Evolutionary conservation across 2,888 invertebrate genomes (phyloP), one percentile per base, ranked within the genome.

Genomic region (Margaritifera margaritifera): DNA sequence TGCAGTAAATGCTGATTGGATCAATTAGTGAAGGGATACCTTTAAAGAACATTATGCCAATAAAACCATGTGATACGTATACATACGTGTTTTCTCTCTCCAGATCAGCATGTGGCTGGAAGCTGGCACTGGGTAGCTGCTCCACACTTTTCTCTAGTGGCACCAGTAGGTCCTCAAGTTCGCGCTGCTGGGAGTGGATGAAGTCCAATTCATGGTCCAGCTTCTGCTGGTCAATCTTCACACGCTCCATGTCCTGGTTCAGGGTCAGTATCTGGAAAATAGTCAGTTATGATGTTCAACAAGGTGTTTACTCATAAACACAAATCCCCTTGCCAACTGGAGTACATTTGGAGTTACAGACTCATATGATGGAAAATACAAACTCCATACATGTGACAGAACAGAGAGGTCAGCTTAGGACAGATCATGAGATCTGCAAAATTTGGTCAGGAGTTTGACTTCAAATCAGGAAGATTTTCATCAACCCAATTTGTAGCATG

Each of bases 201-300:
- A 98, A 98, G 90, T 98, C 97, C 27, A 99, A 89, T 87, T 98
- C 98, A 77, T 97, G 95, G 84, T 98, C 97, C 58, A 98, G 89
- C 66, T 95, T 94, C 80, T 95, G 94, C 84, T 98, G 97, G 80
- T 97, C 96, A 62, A 94, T 92, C 89, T 96, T 96, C 0, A 97
- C 95, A 66, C 94, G 92, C 86, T 96, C 95, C n/a, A 97, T 94
- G 50, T 95, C 94, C 81, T 94, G 93, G 89, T 96, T 96, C 20
- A 98, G 90, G 78, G 94, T 93, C 0, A 96, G 93, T 78, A 98
- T 96, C 93, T 94, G 89, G 11, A 88, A 15, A 42, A 42, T 15
- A 11, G 42, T 42, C 42, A 42, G n/a, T n/a, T n/a, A n/a, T n/a
- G n/a, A n/a, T n/a, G n/a, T n/a, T n/a, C n/a, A n/a, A n/a, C n/a